phyloP scores from a whole-genome alignment of 2,888 invertebrate genomes.

The Panzeria rudis region DNA sequence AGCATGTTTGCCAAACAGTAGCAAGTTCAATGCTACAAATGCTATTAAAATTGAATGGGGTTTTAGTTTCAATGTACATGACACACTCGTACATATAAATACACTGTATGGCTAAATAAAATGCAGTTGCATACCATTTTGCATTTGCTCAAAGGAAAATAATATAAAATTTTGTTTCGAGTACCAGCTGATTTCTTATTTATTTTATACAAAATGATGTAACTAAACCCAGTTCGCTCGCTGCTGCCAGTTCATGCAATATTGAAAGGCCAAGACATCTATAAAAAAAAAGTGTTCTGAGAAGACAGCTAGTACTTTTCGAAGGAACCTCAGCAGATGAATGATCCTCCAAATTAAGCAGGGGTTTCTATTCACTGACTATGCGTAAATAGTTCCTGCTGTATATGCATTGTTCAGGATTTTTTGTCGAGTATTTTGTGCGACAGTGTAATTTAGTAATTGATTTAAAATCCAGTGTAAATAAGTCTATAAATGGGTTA shows the following conservation, averaged over 20 bases:
- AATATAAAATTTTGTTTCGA: neutral
- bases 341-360: too few relatives aligned
- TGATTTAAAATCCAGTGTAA: neutral
- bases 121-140: neutral
- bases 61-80: slow-evolving; percentile 13
- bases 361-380: too few relatives aligned
- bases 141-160: neutral
- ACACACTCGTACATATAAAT: neutral
- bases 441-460: neutral
- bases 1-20: slow-evolving; percentile 40
- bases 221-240: too few relatives aligned
- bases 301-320: too few relatives aligned
- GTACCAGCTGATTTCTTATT: neutral
- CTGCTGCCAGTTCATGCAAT: too few relatives aligned
- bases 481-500: neutral
- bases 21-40: slow-evolving; percentile 65
- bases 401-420: too few relatives aligned
- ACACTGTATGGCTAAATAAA: neutral
- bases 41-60: slow-evolving; percentile 55
- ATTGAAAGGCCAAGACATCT: too few relatives aligned
- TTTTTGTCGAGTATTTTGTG: neutral
- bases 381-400: too few relatives aligned
- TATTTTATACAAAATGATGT: neutral
- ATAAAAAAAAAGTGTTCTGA: too few relatives aligned
- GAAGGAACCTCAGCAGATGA: too few relatives aligned